Evolutionary conservation across 2,113 vertebrate genomes (phyloP), one percentile per base, ranked within the genome.

Genomic region (Cairina moschata): DNA sequence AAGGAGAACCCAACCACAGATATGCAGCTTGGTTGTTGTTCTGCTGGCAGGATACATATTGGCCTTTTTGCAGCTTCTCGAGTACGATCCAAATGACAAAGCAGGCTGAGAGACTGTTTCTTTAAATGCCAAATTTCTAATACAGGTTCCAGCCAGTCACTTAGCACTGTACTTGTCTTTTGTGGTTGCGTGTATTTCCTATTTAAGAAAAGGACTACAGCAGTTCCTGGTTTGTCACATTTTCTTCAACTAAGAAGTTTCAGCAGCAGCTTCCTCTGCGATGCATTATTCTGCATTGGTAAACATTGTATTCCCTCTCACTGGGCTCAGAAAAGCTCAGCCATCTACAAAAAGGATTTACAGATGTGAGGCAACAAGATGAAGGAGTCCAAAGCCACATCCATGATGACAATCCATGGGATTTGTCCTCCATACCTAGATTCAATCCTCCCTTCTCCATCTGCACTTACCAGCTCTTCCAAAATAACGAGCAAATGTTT

Each of bases 151-250:
- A 94, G 48, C 8, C 65, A 91, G 72, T 54, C 91, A 83, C 81
- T 58, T 42, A 81, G 44, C 60, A 67, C 85, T 83, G 56, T 3
- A 1, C 81, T 90, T 85, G 72, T 48, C 68, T 94, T 74, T 81
- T 96, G 95, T 92, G 95, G 96, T 82, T 91, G 87, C 68, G 29
- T 54, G 48, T 76, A 83, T 95, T 97, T 97, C 96, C 94, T 97
- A 95, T 89, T 95, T 94, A 65, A 96, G 80, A 87, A 74, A 68
- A 94, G 84, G 72, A 89, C 81, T 58, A 60, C 1, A 94, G 71
- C 78, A 93, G 95, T 97, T 97, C 94, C 96, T 94, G 86, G 80
- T 88, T 95, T 94, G 93, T 91, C 79, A 84, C 74, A 81, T 76
- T 94, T 89, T 88, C 77, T 95, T 95, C 87, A 95, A 84, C 67